Base-by-base conservation (phyloP, 1,140 invertebrate genomes). In the Coenobita brevimanus region DNA sequence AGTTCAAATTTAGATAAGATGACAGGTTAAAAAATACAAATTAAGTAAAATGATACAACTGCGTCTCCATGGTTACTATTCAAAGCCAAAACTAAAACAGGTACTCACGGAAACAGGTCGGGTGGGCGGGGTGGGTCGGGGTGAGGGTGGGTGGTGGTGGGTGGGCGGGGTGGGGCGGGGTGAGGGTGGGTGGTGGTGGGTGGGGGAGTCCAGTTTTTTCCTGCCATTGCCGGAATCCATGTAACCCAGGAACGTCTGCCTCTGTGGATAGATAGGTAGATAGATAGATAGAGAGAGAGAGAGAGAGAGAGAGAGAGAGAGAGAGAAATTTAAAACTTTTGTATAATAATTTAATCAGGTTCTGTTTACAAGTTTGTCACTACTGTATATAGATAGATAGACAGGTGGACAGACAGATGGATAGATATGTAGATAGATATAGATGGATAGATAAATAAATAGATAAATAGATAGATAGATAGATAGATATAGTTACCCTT, bases 401-500 rank as follows among this genome's bases (percentile, higher is more conserved):
- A n/a, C n/a, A n/a, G n/a, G n/a, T n/a, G n/a, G n/a, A n/a, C n/a
- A n/a, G n/a, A n/a, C n/a, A n/a, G n/a, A n/a, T n/a, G n/a, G n/a
- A n/a, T n/a, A n/a, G n/a, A n/a, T n/a, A n/a, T n/a, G n/a, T n/a
- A n/a, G n/a, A n/a, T n/a, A n/a, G n/a, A n/a, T n/a, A n/a, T n/a
- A n/a, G n/a, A n/a, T n/a, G n/a, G n/a, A n/a, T n/a, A n/a, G n/a
- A n/a, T n/a, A n/a, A n/a, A n/a, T n/a, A n/a, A n/a, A n/a, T n/a
- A n/a, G n/a, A n/a, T n/a, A n/a, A n/a, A n/a, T n/a, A n/a, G n/a
- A n/a, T n/a, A n/a, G n/a, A n/a, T n/a, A n/a, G n/a, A n/a, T n/a
- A n/a, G n/a, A n/a, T n/a, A n/a, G n/a, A n/a, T n/a, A n/a, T n/a
- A 21, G 62, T 64, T 75, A 90, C 89, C 79, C 87, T 89, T 8